phyloP scores from a whole-genome alignment of 1,140 invertebrate genomes.

The Drosophila novamexicana region DNA sequence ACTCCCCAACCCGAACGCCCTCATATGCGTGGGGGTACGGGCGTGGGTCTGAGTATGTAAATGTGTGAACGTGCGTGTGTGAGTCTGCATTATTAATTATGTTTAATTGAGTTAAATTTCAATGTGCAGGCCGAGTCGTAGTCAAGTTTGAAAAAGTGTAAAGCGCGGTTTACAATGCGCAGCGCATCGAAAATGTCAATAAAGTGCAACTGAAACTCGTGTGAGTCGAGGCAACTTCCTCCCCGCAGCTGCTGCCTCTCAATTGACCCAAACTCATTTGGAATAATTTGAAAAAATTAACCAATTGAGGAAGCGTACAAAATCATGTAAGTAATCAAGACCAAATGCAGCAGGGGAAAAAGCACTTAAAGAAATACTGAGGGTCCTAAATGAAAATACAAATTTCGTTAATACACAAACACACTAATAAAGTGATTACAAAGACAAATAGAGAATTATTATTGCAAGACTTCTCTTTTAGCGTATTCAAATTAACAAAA shows the following conservation, averaged over 20 bases:
- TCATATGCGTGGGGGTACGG: constrained; percentile 1
- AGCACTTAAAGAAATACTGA: constrained; percentile 15
- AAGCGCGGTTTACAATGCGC: constrained; percentile 41
- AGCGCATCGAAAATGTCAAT: constrained; percentile 55
- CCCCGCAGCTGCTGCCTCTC: constrained; percentile 28
- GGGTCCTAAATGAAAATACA: constrained; percentile 20
- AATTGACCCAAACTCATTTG: constrained; percentile 77
- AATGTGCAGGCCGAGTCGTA: constrained; percentile 45
- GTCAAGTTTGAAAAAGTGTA: constrained; percentile 66
- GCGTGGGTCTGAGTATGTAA: constrained; percentile 13
- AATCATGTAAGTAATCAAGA: constrained; percentile 47
- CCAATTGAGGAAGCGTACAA: constrained; percentile 67
- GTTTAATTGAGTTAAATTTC: constrained; percentile 66
- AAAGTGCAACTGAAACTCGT: constrained; percentile 41
- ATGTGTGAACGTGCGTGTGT: constrained; percentile 33
- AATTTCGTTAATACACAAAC: constrained; percentile 13
- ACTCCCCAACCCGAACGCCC: constrained; percentile 9
- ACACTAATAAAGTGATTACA: constrained; percentile 4
- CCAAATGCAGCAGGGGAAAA: constrained; percentile 25
- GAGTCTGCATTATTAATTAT: constrained; percentile 59
- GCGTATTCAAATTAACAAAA: too few species aligned
- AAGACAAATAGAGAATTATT: not conserved
- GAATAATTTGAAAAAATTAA: constrained; percentile 74
- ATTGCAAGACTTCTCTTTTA: too few species aligned
- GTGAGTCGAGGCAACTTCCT: constrained; percentile 18